phyloP scores from a whole-genome alignment of 2,113 vertebrate species.

The Ivindomyrus marchei region DNA sequence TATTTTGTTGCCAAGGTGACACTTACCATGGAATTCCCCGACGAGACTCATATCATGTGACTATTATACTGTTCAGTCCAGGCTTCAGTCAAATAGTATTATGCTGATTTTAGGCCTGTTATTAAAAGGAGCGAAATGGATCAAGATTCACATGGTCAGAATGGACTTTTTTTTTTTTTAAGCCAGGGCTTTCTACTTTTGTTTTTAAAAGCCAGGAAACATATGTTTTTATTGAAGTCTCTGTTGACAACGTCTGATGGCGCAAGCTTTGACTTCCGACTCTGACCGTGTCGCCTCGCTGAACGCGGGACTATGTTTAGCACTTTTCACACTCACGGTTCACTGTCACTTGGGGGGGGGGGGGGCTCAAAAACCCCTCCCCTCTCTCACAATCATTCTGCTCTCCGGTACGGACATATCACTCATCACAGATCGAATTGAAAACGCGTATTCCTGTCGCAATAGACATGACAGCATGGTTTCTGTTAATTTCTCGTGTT shows the following conservation, averaged over 20 bases:
- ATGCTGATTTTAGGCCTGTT: neutral
- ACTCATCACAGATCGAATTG: neutral
- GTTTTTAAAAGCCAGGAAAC: neutral
- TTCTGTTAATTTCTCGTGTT: conserved; percentile 35
- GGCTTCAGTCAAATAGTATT: neutral
- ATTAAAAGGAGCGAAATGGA: neutral
- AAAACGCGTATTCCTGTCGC: conserved; percentile 20
- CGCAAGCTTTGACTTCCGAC: neutral
- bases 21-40: conserved; percentile 13
- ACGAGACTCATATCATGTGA: conserved; percentile 2
- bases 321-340: neutral
- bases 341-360: neutral
- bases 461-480: conserved; percentile 40
- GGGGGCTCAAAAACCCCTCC: too few relatives aligned
- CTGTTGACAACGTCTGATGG: neutral
- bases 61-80: neutral
- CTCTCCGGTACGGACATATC: neutral
- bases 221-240: neutral
- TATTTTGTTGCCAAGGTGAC: conserved; percentile 10
- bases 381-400: neutral
- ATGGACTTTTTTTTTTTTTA: neutral
- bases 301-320: neutral
- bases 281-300: neutral
- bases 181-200: neutral
- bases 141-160: neutral